phyloP scores from a whole-genome alignment of 2,797 vertebrate species.

The Poeciliopsis infans region DNA sequence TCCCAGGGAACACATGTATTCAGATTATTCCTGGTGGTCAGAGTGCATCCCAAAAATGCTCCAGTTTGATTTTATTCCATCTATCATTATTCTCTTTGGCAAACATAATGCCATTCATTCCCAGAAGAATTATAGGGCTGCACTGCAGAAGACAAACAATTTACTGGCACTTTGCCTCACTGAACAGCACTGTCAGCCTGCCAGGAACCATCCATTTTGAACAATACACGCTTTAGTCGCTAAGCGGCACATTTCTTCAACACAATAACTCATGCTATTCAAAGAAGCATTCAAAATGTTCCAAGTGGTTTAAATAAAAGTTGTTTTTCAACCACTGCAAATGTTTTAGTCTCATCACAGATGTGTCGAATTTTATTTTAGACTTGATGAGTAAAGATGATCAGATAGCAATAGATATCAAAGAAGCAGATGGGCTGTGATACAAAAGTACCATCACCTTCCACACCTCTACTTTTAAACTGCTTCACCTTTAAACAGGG shows the following conservation, averaged over 20 bases:
- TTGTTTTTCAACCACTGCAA: constrained; percentile 42
- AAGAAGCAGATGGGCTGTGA: constrained; percentile 34
- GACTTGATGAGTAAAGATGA: constrained; percentile 37
- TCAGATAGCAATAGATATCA: constrained; percentile 36
- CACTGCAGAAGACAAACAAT: constrained; percentile 89
- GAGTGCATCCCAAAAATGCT: constrained; percentile 80
- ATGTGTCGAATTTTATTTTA: constrained; percentile 31
- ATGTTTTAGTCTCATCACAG: constrained; percentile 36
- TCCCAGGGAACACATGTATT: constrained; percentile 72
- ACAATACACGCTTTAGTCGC: constrained; percentile 80
- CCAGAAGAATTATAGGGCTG: constrained; percentile 88
- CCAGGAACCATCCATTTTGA: constrained; percentile 86
- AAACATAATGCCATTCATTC: constrained; percentile 86
- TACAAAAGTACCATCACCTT: constrained; percentile 38
- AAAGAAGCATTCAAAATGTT: constrained; percentile 55
- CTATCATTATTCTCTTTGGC: constrained; percentile 89
- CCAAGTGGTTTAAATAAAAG: constrained; percentile 68
- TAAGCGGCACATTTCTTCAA: constrained; percentile 76
- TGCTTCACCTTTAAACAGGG: constrained; percentile 50
- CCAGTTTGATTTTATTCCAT: constrained; percentile 85
- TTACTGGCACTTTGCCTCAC: constrained; percentile 90
- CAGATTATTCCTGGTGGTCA: constrained; percentile 77
- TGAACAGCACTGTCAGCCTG: constrained; percentile 86
- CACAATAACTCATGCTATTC: constrained; percentile 71
- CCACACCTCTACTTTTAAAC: constrained; percentile 47